A percentile compares a stretch with the other conserved stretches of the same genome.
Conservation (phyloP, 2,888 invertebrate species). For the Orthonevra nobilis region DNA sequence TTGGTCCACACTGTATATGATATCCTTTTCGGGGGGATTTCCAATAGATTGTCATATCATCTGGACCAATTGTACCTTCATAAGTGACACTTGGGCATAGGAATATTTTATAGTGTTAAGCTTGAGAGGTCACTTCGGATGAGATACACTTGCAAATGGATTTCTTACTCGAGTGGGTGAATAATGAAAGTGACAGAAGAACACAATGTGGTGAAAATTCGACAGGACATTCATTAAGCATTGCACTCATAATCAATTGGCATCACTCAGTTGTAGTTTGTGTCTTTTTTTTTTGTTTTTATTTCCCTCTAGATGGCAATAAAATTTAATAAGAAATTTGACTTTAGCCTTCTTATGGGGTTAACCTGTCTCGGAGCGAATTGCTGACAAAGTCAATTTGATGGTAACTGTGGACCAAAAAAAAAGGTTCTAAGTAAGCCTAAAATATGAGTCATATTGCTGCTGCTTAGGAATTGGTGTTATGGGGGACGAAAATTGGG, state of each 20-base stretch:
- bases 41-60: slow-evolving; percentile 13
- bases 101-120: slow-evolving; percentile 59
- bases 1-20: slow-evolving; percentile 23
- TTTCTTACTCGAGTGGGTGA: not conserved
- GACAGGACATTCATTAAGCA: slow-evolving; percentile 25
- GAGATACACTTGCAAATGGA: slow-evolving; percentile 19
- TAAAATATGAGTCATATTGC: slow-evolving; percentile 2
- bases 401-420: slow-evolving; percentile 6
- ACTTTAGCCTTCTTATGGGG: not conserved
- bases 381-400: slow-evolving; percentile 14
- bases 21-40: slow-evolving; percentile 12
- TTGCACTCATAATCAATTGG: slow-evolving; percentile 54
- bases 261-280: slow-evolving; percentile 37
- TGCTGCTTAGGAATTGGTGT: not conserved
- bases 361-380: slow-evolving; percentile 8
- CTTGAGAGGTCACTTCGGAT: slow-evolving; percentile 46
- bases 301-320: slow-evolving; percentile 11
- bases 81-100: slow-evolving; percentile 61
- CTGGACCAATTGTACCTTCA: slow-evolving; percentile 19
- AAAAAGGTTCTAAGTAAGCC: not conserved
- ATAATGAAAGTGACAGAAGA: slow-evolving; percentile 37
- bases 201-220: slow-evolving; percentile 27
- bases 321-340: slow-evolving; percentile 40
- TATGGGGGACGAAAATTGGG: no score
- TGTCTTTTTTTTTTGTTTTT: slow-evolving; percentile 15